These are phyloP conservation scores for Dromaius novaehollandiae DNA, from an alignment of 2,113 vertebrate genomes.

Conservation along the genomic window DNA sequence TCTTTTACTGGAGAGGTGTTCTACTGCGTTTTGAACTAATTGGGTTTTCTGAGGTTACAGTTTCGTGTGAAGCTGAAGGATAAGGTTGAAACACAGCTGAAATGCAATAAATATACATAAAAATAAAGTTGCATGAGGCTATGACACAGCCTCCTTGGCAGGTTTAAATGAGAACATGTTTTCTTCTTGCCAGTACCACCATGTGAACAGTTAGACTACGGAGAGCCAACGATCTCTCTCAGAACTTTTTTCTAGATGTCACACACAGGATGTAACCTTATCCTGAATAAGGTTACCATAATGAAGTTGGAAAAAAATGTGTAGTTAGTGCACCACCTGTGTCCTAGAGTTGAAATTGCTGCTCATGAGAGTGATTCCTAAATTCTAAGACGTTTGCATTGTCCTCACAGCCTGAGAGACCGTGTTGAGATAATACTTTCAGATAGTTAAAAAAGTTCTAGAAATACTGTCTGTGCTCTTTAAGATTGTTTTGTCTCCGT, in stretches of 20 bases:
- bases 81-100: not conserved
- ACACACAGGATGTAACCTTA: not conserved
- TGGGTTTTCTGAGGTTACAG: not conserved
- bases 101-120: not conserved
- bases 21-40: not conserved
- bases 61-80: not conserved
- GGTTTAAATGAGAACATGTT: not conserved
- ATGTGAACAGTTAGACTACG: not conserved
- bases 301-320: not conserved
- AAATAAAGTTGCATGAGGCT: not conserved
- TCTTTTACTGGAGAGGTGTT: not conserved
- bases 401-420: not conserved
- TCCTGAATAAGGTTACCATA: not conserved
- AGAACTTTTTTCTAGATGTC: not conserved
- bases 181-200: not conserved
- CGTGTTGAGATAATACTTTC: not conserved
- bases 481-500: not conserved
- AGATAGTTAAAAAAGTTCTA: not conserved
- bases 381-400: not conserved
- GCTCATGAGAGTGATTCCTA: not conserved
- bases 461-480: not conserved
- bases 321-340: not conserved
- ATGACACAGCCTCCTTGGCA: not conserved
- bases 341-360: not conserved
- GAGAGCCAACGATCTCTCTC: not conserved